Conservation (phyloP, 2,113 vertebrate species). For the Benthochromis sp. region DNA sequence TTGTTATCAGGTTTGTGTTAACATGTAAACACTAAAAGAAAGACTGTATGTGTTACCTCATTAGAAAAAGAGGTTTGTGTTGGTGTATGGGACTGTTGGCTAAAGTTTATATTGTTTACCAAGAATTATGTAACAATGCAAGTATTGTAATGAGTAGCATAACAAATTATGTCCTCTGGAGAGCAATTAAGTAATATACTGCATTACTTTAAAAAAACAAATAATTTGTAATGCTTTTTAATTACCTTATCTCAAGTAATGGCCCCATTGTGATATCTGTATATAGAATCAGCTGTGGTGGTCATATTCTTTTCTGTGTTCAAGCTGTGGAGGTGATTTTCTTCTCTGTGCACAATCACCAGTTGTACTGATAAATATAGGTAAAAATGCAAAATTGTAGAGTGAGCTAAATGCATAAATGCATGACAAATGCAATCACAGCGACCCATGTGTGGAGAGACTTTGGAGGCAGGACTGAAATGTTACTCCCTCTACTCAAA, state of each 20-base stretch:
- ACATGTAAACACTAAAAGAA: background rate
- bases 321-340: background rate
- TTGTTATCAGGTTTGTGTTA: background rate
- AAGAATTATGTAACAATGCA: background rate
- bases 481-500: background rate
- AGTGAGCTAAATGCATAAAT: background rate
- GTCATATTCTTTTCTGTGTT: background rate
- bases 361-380: background rate
- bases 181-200: background rate
- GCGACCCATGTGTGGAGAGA: background rate
- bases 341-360: background rate
- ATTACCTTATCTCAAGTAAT: background rate
- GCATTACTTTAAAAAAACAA: background rate
- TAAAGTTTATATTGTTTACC: background rate
- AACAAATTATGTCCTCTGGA: background rate
- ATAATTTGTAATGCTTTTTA: background rate
- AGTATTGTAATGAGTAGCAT: background rate
- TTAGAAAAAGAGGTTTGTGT: background rate
- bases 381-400: background rate
- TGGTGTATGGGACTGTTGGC: background rate
- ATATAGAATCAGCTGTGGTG: background rate
- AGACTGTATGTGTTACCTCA: background rate
- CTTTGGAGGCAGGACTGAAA: background rate
- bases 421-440: background rate
- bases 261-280: background rate